Evolutionary conservation across 2,888 invertebrate species (phyloP), one percentile per base, ranked within the genome.

Genomic region (Chloroclysta siterata): DNA sequence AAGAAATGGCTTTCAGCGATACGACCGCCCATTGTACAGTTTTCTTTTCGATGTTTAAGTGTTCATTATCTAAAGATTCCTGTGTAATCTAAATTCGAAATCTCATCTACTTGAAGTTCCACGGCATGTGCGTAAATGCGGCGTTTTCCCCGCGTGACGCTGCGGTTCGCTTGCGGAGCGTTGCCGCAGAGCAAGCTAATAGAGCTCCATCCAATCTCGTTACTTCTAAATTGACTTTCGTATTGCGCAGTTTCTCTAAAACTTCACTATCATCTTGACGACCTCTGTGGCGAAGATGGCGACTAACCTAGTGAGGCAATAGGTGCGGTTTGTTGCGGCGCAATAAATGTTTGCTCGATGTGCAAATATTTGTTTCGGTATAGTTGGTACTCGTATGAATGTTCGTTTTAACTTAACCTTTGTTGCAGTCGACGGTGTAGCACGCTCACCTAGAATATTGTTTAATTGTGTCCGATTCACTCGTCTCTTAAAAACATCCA

Each of bases 121-220:
- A 17, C 46, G 10, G 17, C 10, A 46, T 46, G 46, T 46, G 46
- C 46, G 29, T 51, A 36, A 71, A 71, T 77, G 72, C 65, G 71
- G 55, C 52, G 60, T 60, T 66, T 69, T 62, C 57, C 17, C 76
- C 73, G 82, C 80, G 82, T 82, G 82, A 81, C 79, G 80, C 66
- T 82, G 82, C 79, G 84, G 83, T 81, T 80, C 72, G 60, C 72
- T 70, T 74, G 81, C 76, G 79, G 82, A 81, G 80, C 83, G 87
- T 82, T 84, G 82, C 82, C 80, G 76, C 80, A 78, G 76, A 73
- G 51, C 58, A 53, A 72, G 67, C 79, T 80, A 76, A 81, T 87
- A 85, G 81, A 84, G 82, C 81, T 85, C 87, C 88, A 89, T 82
- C 81, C 84, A 85, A 88, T 86, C 89, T 88, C 80, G 87, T 89